phyloP scores from a whole-genome alignment of 2,113 vertebrate genomes.

The Dinomys branickii region DNA sequence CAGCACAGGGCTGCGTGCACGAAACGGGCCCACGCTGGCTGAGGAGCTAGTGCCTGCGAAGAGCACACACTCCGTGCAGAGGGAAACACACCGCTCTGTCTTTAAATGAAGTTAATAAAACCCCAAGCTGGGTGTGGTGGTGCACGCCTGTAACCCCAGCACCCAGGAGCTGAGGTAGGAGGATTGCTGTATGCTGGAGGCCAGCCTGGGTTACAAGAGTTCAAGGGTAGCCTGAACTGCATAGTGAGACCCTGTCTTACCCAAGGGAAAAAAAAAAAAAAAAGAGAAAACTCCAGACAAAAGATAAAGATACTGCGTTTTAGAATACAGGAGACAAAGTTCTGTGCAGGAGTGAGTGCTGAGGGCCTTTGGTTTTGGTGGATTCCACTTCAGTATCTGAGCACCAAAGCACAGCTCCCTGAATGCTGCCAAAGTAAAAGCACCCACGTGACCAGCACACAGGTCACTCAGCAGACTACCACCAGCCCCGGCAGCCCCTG shows the following conservation, averaged over 20 bases:
- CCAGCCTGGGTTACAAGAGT: not conserved
- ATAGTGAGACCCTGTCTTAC: not conserved
- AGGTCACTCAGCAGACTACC: not conserved
- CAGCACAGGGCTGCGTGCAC: not conserved
- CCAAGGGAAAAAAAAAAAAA: no score
- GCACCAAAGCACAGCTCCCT: not conserved
- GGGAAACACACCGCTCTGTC: conserved; percentile 7
- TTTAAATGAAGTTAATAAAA: conserved; percentile 30
- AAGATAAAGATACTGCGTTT: conserved; percentile 24
- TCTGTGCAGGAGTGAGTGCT: not conserved
- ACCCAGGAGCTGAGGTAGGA: not conserved
- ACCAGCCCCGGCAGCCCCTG: not conserved
- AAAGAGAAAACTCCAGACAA: not conserved
- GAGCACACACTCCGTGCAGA: not conserved
- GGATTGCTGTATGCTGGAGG: not conserved
- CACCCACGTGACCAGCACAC: not conserved
- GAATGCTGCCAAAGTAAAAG: conserved; percentile 29
- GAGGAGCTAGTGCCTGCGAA: not conserved
- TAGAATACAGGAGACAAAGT: not conserved
- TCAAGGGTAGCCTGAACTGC: not conserved
- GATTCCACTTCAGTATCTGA: not conserved
- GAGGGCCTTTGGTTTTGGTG: not conserved
- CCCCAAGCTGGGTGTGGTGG: not conserved
- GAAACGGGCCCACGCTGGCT: not conserved
- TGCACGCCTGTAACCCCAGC: not conserved